Base-by-base conservation (phyloP, 2,888 invertebrate genomes). In the Octonoba sinensis region DNA sequence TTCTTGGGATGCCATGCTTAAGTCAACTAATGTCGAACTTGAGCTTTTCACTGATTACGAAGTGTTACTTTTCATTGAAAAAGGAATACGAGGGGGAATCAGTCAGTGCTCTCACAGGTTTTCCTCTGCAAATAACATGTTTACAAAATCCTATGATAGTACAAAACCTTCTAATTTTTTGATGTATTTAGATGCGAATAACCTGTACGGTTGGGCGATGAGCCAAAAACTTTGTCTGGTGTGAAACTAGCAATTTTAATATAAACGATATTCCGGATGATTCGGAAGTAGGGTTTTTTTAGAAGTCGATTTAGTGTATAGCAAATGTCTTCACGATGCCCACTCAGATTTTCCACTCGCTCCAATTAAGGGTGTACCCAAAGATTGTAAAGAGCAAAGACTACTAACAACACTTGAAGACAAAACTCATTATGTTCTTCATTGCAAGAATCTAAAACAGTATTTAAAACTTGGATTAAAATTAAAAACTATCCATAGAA, bases 1-100 rank as follows among this genome's bases (percentile, higher is more conserved):
- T 54, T 84, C 86, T 46, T 88, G 87, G 87, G 85, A 86, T 84
- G 86, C 86, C 15, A 85, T 84, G 84, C 18, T 87, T 16, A 86
- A 87, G 82, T 76, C 79, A 15, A 86, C 86, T 27, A 72, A 72
- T 62, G 84, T 86, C 18, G 46, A 85, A 67, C 76, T 87, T 36
- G 84, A 87, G 77, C 69, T 86, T 54, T 70, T 87, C 11, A 83
- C 83, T 56, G 87, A 87, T 79, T 78, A 84, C 49, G 86, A 88
- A 47, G 85, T 83, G 85, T 83, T 85, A 24, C 49, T 85, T 11
- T 85, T 87, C 51, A 49, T 86, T 79, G 86, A 86, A 69, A 72
- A 82, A 44, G 83, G 85, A 79, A 83, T 85, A 49, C 78, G 86
- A 84, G 86, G 83, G 3, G 66, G 83, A 15, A 36, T 84, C 54